Conservation (phyloP, 2,797 vertebrate species). For the Lacerta bilineata region DNA sequence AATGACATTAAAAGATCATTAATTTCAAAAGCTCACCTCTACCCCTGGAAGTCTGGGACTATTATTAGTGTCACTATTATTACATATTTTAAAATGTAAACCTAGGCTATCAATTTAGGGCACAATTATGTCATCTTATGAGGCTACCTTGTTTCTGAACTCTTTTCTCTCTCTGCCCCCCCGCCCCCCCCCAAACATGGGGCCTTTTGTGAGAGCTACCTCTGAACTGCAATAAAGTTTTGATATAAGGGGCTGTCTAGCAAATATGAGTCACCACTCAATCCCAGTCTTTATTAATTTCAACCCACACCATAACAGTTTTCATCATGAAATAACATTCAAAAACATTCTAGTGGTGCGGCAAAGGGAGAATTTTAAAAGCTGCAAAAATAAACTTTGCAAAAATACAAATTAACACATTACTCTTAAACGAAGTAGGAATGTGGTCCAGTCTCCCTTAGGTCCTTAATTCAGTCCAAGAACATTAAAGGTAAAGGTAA, state of each 20-base stretch:
- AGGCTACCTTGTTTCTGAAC: neutral
- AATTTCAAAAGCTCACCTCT: conserved; percentile 8
- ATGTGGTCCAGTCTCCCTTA: too few relatives aligned
- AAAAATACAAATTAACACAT: too few relatives aligned
- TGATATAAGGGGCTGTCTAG: neutral
- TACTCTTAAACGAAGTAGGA: too few relatives aligned
- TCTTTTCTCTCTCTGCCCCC: neutral
- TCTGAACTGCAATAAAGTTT: too few relatives aligned
- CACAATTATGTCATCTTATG: neutral
- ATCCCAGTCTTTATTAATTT: neutral
- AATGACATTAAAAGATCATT: neutral
- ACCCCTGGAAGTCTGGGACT: conserved; percentile 22
- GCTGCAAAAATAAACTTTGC: too few relatives aligned
- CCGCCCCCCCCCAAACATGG: neutral
- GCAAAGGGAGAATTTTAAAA: too few relatives aligned
- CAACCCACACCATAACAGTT: neutral
- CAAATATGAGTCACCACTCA: neutral
- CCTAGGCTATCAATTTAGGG: neutral
- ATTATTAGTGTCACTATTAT: conserved; percentile 6
- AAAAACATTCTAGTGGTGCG: neutral
- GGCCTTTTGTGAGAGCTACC: neutral
- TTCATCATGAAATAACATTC: neutral
- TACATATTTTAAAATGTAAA: neutral
- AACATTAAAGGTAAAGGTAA: too few relatives aligned
- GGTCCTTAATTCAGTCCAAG: too few relatives aligned